phyloP scores from a whole-genome alignment of 2,888 invertebrate genomes.

The Ormyrus rosae region DNA sequence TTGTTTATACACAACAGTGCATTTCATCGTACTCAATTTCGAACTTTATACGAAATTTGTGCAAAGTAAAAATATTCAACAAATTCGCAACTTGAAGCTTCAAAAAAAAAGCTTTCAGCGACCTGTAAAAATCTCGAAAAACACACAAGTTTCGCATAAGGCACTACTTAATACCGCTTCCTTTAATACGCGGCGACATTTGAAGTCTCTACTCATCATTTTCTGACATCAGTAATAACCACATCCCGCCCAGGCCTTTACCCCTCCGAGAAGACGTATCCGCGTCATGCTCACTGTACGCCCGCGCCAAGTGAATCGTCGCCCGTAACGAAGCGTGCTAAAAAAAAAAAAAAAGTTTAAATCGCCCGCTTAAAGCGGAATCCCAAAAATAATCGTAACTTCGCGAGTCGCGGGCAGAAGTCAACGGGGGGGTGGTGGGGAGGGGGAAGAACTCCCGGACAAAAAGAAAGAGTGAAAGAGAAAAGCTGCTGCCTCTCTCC shows the following conservation, averaged over 20 bases:
- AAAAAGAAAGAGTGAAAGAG: neutral
- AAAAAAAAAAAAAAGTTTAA: neutral
- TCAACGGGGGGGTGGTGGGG: neutral
- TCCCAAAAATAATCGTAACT: conserved; percentile 8
- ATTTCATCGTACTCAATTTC: too few species aligned
- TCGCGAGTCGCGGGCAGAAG: neutral
- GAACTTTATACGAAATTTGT: too few species aligned
- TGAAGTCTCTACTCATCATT: too few species aligned
- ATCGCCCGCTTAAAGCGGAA: conserved; percentile 5
- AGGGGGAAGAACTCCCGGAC: neutral
- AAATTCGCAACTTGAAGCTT: too few species aligned
- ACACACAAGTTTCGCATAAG: too few species aligned
- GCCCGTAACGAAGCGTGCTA: conserved; percentile 24
- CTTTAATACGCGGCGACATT: too few species aligned
- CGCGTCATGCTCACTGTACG: neutral
- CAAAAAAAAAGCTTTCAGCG: too few species aligned
- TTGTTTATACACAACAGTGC: too few species aligned
- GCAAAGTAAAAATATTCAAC: too few species aligned
- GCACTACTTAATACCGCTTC: too few species aligned
- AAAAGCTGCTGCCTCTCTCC: neutral
- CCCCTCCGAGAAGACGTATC: neutral
- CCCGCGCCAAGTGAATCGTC: conserved; percentile 19
- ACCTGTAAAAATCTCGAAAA: too few species aligned
- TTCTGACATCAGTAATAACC: too few species aligned
- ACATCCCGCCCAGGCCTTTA: neutral